Conservation (phyloP, 2,113 vertebrate species). For the Mus pahari region DNA sequence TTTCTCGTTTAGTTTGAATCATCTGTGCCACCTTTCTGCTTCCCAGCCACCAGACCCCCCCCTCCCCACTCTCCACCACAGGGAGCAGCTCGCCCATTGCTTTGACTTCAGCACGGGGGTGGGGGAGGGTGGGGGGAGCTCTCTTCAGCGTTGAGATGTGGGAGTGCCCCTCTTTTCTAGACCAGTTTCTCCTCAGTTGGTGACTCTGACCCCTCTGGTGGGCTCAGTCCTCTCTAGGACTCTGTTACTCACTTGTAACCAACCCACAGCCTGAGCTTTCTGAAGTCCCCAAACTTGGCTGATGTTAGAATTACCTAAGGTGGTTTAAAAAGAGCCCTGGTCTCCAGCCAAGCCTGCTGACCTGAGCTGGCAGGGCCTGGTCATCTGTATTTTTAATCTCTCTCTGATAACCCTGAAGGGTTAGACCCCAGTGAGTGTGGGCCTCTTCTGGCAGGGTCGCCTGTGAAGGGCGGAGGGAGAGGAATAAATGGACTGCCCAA, state of each 20-base stretch:
- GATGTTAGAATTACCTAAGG: background rate
- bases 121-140: too few species aligned
- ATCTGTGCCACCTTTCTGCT: slow-evolving; percentile 19
- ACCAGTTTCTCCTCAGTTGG: background rate
- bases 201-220: background rate
- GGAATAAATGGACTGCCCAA: background rate
- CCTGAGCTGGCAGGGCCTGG: background rate
- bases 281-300: background rate
- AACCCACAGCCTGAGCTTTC: background rate
- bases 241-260: background rate
- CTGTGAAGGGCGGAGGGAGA: background rate
- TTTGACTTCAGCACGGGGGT: background rate
- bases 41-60: background rate
- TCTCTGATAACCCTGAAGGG: background rate
- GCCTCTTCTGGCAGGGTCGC: background rate
- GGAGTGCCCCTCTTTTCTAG: background rate
- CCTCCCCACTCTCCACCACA: background rate
- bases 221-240: background rate
- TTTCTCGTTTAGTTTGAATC: slow-evolving; percentile 44
- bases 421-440: background rate
- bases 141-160: too few species aligned
- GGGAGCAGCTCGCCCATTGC: background rate
- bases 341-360: background rate
- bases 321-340: background rate
- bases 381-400: slow-evolving; percentile 29